Conservation (phyloP, 92 coral and sea anemone genomes). For the Porites divaricata region DNA sequence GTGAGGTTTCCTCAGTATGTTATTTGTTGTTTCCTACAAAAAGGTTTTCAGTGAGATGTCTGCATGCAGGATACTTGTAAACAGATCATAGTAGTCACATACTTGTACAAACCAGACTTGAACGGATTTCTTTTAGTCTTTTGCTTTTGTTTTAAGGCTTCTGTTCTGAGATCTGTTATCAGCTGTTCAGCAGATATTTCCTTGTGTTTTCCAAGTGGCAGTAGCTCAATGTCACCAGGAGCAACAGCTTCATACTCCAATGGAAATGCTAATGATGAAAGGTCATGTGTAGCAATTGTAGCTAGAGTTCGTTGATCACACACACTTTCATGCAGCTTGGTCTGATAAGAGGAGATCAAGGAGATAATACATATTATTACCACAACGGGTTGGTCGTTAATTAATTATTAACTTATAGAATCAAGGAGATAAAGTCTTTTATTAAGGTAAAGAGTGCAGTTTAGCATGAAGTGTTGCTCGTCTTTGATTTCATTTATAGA, state of each 20-base stretch:
- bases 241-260: slow-evolving; percentile 77
- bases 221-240: slow-evolving; percentile 65
- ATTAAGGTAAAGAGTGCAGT: too few relatives aligned
- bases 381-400: too few relatives aligned
- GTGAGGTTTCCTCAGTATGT: too few relatives aligned
- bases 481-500: too few relatives aligned
- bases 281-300: slow-evolving; percentile 93
- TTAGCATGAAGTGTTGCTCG: too few relatives aligned
- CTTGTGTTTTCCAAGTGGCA: slow-evolving; percentile 86
- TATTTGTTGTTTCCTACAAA: too few relatives aligned
- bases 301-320: slow-evolving; percentile 94
- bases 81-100: slow-evolving; percentile 4
- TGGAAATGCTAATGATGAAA: slow-evolving; percentile 78
- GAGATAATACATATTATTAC: too few relatives aligned
- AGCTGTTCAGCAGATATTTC: slow-evolving; percentile 82
- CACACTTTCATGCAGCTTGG: slow-evolving; percentile 88
- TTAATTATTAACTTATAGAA: too few relatives aligned
- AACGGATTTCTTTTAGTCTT: slow-evolving; percentile 84
- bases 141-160: slow-evolving; percentile 88
- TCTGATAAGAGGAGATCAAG: slow-evolving; percentile 41
- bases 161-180: slow-evolving; percentile 76
- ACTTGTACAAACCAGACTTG: slow-evolving; percentile 93
- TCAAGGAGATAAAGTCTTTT: too few relatives aligned
- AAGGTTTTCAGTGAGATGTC: not conserved
- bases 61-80: not conserved